Evolutionary conservation across 2,888 invertebrate species (phyloP).

Genomic region (Melinopterus prodromus): DNA sequence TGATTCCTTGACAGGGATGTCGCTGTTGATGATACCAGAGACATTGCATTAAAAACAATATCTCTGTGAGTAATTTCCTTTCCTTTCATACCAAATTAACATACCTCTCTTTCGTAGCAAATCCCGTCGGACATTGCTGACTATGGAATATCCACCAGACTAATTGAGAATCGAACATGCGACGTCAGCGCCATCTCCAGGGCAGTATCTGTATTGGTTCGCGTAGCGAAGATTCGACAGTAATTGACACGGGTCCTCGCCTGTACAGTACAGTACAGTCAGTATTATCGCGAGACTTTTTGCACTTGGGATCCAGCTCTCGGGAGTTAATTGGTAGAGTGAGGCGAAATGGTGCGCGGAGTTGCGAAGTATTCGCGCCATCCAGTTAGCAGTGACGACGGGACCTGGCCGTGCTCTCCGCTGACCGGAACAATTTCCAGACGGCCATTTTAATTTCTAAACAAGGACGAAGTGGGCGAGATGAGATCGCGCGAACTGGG

Average conservation of each 20-base stretch:
- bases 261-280: background rate
- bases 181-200: background rate
- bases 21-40: too few species aligned
- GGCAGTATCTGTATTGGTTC: background rate
- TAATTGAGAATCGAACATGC: background rate
- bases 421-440: slow-evolving; percentile 4
- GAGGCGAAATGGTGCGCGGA: background rate
- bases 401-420: background rate
- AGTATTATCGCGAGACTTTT: background rate
- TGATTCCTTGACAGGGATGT: too few species aligned
- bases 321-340: background rate
- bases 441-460: background rate
- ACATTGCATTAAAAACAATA: too few species aligned
- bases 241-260: background rate
- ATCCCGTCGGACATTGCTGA: background rate
- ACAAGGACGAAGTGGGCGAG: background rate
- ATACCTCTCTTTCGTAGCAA: background rate
- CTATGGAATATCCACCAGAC: background rate
- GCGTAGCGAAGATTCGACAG: background rate
- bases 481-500: background rate
- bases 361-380: background rate
- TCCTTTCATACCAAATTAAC: background rate
- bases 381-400: background rate
- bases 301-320: background rate
- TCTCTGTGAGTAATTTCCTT: too few species aligned